These are phyloP conservation scores for Macrobrachium rosenbergii DNA, from an alignment of 1,140 invertebrate genomes.

Conservation along the genomic window DNA sequence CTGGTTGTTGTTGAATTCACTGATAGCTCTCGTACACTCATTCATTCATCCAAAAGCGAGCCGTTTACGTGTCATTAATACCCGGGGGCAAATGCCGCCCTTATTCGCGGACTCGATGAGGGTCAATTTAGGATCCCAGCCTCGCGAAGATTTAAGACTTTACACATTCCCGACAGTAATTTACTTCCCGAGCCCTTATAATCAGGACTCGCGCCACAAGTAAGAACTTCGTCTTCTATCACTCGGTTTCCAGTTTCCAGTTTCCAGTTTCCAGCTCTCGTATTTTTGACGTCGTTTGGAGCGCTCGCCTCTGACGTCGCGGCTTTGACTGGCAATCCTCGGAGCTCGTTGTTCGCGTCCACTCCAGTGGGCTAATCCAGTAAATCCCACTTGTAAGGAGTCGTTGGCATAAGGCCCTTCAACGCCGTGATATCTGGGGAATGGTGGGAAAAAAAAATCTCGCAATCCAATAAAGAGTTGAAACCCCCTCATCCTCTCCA, in stretches of 20 bases:
- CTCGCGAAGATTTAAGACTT: constrained; percentile 37
- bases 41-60: constrained; percentile 32
- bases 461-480: not conserved
- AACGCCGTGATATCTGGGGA: too few species aligned
- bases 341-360: too few species aligned
- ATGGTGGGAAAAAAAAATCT: not conserved
- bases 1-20: constrained; percentile 14
- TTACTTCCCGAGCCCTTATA: constrained; percentile 46
- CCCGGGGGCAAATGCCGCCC: not conserved
- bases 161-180: constrained; percentile 30
- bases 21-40: constrained; percentile 33
- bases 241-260: not conserved
- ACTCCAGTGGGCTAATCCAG: too few species aligned
- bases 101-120: constrained; percentile 23
- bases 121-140: constrained; percentile 7
- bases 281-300: too few species aligned
- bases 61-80: constrained; percentile 42
- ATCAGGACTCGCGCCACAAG: constrained; percentile 26
- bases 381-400: too few species aligned
- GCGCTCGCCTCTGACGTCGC: too few species aligned
- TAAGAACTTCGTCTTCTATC: not conserved
- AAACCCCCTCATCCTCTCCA: not conserved
- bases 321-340: too few species aligned
- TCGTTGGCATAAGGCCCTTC: too few species aligned
- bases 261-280: not conserved